phyloP scores from a whole-genome alignment of 2,113 vertebrate species.

The Chloropsis hardwickii region DNA sequence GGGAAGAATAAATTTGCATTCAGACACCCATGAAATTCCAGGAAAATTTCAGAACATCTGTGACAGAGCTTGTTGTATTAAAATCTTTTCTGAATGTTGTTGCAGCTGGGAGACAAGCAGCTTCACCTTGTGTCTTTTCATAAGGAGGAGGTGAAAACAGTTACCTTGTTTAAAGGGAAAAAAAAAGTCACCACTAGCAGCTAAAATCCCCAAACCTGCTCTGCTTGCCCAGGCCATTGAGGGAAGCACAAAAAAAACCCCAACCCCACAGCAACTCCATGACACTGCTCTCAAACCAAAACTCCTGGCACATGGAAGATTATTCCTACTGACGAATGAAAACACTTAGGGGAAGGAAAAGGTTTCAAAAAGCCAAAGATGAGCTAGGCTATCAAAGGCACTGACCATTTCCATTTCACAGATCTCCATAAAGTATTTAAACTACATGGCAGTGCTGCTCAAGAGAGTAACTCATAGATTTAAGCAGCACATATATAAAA shows the following conservation, averaged over 20 bases:
- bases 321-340: not conserved
- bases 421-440: not conserved
- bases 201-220: not conserved
- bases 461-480: not conserved
- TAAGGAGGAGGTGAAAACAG: not conserved
- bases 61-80: not conserved
- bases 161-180: not conserved
- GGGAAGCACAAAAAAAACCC: not conserved
- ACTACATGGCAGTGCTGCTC: not conserved
- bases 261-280: not conserved
- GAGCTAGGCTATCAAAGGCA: not conserved
- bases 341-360: not conserved
- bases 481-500: not conserved
- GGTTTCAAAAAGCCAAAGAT: not conserved
- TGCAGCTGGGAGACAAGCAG: not conserved
- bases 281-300: not conserved
- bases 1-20: not conserved
- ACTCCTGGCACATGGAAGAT: not conserved
- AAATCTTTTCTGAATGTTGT: not conserved
- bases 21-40: constrained; percentile 15
- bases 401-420: not conserved
- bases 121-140: not conserved
- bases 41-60: not conserved
- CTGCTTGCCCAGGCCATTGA: not conserved
- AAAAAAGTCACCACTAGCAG: not conserved